Conservation (phyloP, 2,797 vertebrate genomes). For the Brachymystax lenok region DNA sequence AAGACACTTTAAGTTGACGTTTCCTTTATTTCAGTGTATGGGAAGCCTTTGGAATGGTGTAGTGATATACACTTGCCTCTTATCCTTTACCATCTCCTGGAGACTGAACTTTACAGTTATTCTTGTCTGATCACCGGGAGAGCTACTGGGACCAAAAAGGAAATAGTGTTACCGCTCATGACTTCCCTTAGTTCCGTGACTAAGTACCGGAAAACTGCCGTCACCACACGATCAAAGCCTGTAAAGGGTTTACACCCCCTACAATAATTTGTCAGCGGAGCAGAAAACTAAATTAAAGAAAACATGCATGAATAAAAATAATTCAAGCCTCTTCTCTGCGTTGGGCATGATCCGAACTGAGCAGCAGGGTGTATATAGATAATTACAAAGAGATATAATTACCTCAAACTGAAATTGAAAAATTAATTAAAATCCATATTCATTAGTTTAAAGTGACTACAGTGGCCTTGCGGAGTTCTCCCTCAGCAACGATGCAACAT, state of each 20-base stretch:
- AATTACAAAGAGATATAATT: slow-evolving; percentile 51
- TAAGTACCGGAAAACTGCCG: slow-evolving; percentile 27
- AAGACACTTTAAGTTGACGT: background rate
- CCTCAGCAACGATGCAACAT: slow-evolving; percentile 7
- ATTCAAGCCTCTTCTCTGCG: slow-evolving; percentile 3
- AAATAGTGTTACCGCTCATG: background rate
- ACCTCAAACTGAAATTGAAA: slow-evolving; percentile 49
- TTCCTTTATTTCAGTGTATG: background rate
- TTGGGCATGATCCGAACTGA: slow-evolving; percentile 8
- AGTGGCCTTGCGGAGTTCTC: slow-evolving; percentile 16
- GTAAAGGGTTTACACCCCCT: slow-evolving; percentile 12
- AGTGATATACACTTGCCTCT: slow-evolving; percentile 1
- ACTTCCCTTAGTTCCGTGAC: background rate
- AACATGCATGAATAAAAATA: slow-evolving; percentile 29
- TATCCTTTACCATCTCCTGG: slow-evolving; percentile 6
- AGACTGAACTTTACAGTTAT: slow-evolving; percentile 11
- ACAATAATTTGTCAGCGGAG: slow-evolving; percentile 14
- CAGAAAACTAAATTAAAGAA: slow-evolving; percentile 23
- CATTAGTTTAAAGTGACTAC: slow-evolving; percentile 46
- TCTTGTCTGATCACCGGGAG: background rate
- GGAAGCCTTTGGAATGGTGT: background rate
- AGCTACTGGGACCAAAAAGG: slow-evolving; percentile 4
- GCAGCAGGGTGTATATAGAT: slow-evolving; percentile 33
- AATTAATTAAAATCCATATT: slow-evolving; percentile 52
- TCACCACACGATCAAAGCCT: slow-evolving; percentile 31